phyloP scores from a whole-genome alignment of 2,888 invertebrate genomes.

The Fabriciana adippe region DNA sequence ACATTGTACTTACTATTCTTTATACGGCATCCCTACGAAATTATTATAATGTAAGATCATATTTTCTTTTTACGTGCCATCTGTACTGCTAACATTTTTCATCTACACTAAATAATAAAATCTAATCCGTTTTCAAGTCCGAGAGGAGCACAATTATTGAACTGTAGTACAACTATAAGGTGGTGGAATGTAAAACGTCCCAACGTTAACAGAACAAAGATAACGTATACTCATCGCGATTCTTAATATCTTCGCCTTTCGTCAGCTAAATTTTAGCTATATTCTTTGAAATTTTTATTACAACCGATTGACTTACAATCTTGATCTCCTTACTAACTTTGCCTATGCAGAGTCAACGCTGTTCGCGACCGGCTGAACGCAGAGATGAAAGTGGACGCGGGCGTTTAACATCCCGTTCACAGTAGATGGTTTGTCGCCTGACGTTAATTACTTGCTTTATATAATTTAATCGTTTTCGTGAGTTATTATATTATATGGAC shows the following conservation, averaged over 20 bases:
- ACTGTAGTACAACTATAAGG: conserved; percentile 30
- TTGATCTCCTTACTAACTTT: no score
- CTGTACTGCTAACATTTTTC: background rate
- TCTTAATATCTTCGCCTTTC: conserved; percentile 16
- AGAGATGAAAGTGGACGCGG: no score
- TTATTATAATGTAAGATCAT: no score
- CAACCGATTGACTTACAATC: background rate
- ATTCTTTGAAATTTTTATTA: conserved; percentile 8
- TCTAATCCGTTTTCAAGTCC: conserved; percentile 4
- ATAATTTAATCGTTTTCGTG: no score
- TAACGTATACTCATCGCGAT: conserved; percentile 42
- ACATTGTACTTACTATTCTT: no score
- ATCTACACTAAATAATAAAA: background rate
- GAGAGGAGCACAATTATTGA: conserved; percentile 16
- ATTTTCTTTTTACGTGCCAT: background rate
- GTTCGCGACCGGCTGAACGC: no score
- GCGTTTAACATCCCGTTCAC: no score
- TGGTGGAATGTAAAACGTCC: conserved; percentile 42
- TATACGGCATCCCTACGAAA: background rate
- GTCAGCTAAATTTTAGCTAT: conserved; percentile 8
- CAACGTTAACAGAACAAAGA: conserved; percentile 50
- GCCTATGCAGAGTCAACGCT: no score
- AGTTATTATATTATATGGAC: no score
- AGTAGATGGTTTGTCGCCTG: no score
- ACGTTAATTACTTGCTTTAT: no score